Percentiles rank a stretch among this genome's conserved stretches.
Conservation (phyloP, 2,888 invertebrate species). For the Melanchra persicariae region DNA sequence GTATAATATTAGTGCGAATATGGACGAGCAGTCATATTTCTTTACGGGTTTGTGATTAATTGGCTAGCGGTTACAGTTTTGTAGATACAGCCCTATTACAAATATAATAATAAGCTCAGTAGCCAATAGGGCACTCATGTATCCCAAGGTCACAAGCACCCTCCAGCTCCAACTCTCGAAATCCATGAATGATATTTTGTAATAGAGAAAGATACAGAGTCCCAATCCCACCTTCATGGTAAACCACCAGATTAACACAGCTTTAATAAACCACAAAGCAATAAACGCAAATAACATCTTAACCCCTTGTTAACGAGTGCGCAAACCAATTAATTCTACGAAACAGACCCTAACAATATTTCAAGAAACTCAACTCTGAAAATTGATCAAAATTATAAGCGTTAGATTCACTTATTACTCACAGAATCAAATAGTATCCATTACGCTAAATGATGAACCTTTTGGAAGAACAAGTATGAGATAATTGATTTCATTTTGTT, state of each 20-base stretch:
- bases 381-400: conserved; percentile 25
- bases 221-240: background rate
- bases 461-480: background rate
- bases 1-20: too few species aligned
- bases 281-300: conserved; percentile 8
- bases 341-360: conserved; percentile 22
- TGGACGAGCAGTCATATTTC: too few species aligned
- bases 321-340: conserved; percentile 31
- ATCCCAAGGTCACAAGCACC: too few species aligned
- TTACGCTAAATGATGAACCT: conserved; percentile 7
- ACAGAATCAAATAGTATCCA: conserved; percentile 16
- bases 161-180: too few species aligned
- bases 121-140: too few species aligned
- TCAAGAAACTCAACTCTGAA: conserved; percentile 9
- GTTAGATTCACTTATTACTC: conserved; percentile 26
- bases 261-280: background rate
- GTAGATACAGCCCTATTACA: too few species aligned
- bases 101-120: too few species aligned
- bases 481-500: background rate
- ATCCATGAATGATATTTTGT: too few species aligned
- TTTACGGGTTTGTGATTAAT: too few species aligned
- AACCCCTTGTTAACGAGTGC: conserved; percentile 2
- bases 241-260: background rate
- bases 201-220: background rate
- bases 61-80: too few species aligned